Conservation (phyloP, 2,113 vertebrate genomes). For the Phylloscopus trochilus region DNA sequence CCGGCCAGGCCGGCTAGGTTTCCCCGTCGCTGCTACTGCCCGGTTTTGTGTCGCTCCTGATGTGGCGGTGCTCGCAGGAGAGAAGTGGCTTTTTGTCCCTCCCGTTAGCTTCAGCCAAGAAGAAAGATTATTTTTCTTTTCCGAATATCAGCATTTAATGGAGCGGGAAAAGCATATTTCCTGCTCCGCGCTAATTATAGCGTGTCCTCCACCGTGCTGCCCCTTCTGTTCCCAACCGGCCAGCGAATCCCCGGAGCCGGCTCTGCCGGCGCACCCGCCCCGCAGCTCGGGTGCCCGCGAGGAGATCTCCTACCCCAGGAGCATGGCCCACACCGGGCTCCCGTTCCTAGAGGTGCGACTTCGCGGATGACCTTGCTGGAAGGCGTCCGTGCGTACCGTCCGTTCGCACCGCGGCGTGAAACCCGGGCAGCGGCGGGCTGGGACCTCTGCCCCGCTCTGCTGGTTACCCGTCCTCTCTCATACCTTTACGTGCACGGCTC, state of each 20-base stretch:
- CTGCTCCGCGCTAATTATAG: background rate
- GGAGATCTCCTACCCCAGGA: background rate
- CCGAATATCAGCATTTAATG: background rate
- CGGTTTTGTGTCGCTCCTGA: background rate
- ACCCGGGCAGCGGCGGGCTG: background rate
- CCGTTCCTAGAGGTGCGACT: background rate
- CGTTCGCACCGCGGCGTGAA: background rate
- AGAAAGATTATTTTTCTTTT: background rate
- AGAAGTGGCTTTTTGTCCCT: background rate
- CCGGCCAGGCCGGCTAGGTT: background rate
- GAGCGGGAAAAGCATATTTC: conserved; percentile 8
- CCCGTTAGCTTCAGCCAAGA: background rate
- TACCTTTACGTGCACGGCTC: background rate
- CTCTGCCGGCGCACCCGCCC: background rate
- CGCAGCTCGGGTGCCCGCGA: background rate
- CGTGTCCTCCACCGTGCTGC: background rate
- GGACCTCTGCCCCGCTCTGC: background rate
- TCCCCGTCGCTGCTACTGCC: background rate
- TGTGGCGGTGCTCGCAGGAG: background rate
- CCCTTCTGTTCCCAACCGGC: background rate
- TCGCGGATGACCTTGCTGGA: background rate
- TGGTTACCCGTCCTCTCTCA: background rate
- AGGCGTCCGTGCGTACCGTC: background rate
- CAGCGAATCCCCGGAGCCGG: background rate
- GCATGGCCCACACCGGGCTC: background rate